Evolutionary conservation across 2,888 invertebrate genomes (phyloP).

Genomic region (Amaurobius ferox): DNA sequence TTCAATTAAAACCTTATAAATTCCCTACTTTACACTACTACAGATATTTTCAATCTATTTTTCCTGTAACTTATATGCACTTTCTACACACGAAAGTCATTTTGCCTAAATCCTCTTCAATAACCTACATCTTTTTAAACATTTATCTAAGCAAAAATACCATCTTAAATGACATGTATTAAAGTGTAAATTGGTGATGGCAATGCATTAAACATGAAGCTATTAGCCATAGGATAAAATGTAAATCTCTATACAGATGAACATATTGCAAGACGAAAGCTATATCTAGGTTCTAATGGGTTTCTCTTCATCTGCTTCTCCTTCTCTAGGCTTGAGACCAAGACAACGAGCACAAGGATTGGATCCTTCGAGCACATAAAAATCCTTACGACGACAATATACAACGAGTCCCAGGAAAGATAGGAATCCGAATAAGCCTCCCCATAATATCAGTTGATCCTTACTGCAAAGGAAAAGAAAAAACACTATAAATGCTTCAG

Average conservation of each 20-base stretch:
- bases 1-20: too few relatives aligned
- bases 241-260: background rate
- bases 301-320: constrained; percentile 50
- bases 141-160: too few relatives aligned
- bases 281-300: constrained; percentile 46
- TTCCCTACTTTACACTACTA: too few relatives aligned
- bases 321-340: constrained; percentile 45
- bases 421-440: constrained; percentile 73
- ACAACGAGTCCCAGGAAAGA: constrained; percentile 71
- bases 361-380: constrained; percentile 70
- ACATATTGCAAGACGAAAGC: background rate
- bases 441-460: constrained; percentile 74
- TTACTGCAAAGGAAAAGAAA: constrained; percentile 53
- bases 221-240: background rate
- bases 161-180: too few relatives aligned
- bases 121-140: too few relatives aligned
- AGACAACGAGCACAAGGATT: constrained; percentile 58
- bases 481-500: too few relatives aligned
- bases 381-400: constrained; percentile 73
- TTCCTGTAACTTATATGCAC: too few relatives aligned
- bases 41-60: too few relatives aligned
- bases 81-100: too few relatives aligned
- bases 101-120: too few relatives aligned
- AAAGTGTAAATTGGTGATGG: too few relatives aligned
- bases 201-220: background rate